Evolutionary conservation across 2,797 vertebrate species (phyloP), one percentile per base, ranked within the genome.

Genomic region (Enteromius argenteus): DNA sequence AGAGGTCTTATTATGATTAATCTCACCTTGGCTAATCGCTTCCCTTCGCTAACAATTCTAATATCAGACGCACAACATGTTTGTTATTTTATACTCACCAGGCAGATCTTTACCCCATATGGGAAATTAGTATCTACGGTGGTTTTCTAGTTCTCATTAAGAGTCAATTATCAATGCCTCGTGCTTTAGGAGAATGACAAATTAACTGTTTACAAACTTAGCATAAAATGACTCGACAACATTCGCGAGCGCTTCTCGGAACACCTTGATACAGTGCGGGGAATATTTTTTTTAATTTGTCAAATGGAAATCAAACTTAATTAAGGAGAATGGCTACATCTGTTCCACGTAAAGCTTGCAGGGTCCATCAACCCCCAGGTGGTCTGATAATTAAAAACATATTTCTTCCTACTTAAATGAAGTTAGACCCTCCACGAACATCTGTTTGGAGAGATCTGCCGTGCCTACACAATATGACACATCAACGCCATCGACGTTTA

Each of bases 301-400:
- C 89, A 87, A 83, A 84, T 60, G 69, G 89, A 89, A 89, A 89
- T 89, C 89, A 89, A 88, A 89, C 89, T 88, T 90, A 89, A 90
- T 90, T 89, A 90, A 88, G 85, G 88, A 87, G 88, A 90, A 88
- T 89, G 84, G 81, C 76, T 88, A 85, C 89, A 90, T 90, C 89
- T 90, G 89, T 90, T 90, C 73, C 79, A 86, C 68, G 77, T 84
- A 84, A 86, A 88, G 85, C 83, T 89, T 85, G 85, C 84, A 87
- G 84, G 89, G 89, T 89, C 89, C 88, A 88, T 87, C 85, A 86
- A 87, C 74, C 87, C 89, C 93, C 93, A 95, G 94, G 93, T 94
- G 93, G 93, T 88, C 77, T 89, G 89, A 92, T 94, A 94, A 95
- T 95, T 93, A 93, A 94, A 94, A 93, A 93, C 90, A 93, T 95